phyloP scores from a whole-genome alignment of 2,113 vertebrate genomes.

The Falco punctatus region DNA sequence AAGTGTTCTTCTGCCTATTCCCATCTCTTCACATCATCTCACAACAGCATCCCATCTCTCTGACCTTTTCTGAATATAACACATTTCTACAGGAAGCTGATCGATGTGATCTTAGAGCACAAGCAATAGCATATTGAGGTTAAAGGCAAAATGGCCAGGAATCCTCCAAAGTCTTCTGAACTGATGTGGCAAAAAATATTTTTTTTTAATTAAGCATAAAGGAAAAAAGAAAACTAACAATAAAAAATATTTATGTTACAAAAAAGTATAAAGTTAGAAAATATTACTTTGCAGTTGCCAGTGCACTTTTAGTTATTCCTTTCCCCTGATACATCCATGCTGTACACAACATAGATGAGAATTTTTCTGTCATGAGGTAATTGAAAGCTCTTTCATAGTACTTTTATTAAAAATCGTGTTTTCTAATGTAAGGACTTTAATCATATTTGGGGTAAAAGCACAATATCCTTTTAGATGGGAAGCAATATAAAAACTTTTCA shows the following conservation, averaged over 20 bases:
- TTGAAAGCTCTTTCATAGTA: background rate
- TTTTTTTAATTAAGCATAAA: background rate
- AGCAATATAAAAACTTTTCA: background rate
- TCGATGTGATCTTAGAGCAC: background rate
- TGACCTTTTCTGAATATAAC: background rate
- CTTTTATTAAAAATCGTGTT: background rate
- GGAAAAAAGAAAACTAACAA: background rate
- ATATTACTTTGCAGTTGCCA: background rate
- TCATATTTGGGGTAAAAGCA: background rate
- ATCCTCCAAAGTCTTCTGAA: background rate
- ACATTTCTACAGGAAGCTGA: background rate
- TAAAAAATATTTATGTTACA: background rate
- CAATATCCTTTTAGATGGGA: background rate
- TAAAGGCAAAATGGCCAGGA: background rate
- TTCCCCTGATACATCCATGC: background rate
- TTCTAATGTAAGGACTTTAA: background rate
- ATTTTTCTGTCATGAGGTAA: background rate
- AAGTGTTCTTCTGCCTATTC: background rate
- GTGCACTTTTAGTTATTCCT: background rate
- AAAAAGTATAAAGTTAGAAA: background rate
- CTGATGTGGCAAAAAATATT: accelerated
- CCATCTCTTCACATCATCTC: background rate
- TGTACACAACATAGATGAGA: background rate
- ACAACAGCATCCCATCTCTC: background rate
- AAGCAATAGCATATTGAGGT: background rate